Percentiles rank a stretch among this genome's conserved stretches.
Evolutionary conservation across 2,888 invertebrate species (phyloP).

Genomic region (Polydesmus complanatus): DNA sequence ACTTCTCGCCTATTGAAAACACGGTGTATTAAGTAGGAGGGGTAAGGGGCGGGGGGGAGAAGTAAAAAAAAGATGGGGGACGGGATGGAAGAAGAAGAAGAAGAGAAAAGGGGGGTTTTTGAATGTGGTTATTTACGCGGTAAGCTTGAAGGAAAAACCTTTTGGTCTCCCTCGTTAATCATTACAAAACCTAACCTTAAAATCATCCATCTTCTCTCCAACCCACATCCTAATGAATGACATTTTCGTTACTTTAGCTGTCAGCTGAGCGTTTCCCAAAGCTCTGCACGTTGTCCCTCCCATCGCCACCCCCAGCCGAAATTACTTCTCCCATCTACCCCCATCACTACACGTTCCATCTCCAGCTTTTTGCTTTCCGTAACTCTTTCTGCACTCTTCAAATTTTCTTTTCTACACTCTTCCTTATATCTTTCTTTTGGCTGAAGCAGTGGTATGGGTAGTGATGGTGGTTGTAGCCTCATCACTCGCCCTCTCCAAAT

Average conservation of each 20-base stretch:
- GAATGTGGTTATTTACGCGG: not conserved
- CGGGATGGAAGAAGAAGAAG: too few species aligned
- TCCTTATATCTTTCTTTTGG: too few species aligned
- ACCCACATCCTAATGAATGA: slow-evolving; percentile 4
- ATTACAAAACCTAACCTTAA: slow-evolving; percentile 10
- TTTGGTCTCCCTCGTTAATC: slow-evolving; percentile 4
- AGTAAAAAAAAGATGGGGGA: too few species aligned
- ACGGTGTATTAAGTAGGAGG: too few species aligned
- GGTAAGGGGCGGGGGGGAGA: too few species aligned
- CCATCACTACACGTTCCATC: not conserved
- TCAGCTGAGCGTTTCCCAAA: slow-evolving; percentile 5
- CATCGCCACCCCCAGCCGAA: not conserved
- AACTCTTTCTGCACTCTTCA: too few species aligned
- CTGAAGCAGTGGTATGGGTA: not conserved
- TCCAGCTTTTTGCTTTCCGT: too few species aligned
- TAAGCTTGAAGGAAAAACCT: not conserved
- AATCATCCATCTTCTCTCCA: slow-evolving; percentile 10
- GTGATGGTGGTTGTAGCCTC: not conserved
- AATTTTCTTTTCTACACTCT: too few species aligned
- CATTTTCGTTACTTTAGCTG: slow-evolving; percentile 7
- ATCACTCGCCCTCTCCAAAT: not conserved
- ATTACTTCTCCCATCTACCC: not conserved
- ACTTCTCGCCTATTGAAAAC: too few species aligned
- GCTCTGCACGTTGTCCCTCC: not conserved
- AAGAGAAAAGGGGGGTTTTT: too few species aligned